These are phyloP conservation scores for Eufriesea mexicana DNA, from an alignment of 1,140 invertebrate species.

Conservation along the genomic window DNA sequence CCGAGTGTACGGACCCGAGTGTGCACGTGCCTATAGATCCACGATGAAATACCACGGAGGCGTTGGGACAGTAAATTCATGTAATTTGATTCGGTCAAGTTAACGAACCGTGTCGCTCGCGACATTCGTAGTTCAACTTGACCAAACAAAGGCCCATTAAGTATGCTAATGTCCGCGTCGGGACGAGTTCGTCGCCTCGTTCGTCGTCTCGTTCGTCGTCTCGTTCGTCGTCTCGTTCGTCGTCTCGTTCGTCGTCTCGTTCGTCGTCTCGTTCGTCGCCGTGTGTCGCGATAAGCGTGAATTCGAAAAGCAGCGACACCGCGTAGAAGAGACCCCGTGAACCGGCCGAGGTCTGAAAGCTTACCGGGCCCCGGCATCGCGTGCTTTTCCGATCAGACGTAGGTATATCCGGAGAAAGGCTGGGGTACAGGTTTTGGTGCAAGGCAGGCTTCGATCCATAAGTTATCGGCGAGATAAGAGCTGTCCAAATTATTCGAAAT, in stretches of 20 bases:
- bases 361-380: no score
- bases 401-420: not conserved
- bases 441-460: not conserved
- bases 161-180: conserved; percentile 75
- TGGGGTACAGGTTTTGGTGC: no score
- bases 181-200: conserved; percentile 65
- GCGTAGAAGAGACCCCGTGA: not conserved
- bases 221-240: conserved; percentile 35
- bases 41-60: conserved; percentile 74
- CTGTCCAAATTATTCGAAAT: conserved; percentile 43
- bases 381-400: not conserved
- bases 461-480: conserved; percentile 10
- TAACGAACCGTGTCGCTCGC: conserved; percentile 79
- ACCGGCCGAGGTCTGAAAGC: no score
- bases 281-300: conserved; percentile 70
- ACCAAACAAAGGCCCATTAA: conserved; percentile 80
- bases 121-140: conserved; percentile 79
- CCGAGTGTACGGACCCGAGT: not conserved
- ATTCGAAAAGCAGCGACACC: conserved; percentile 58
- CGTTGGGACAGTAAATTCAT: conserved; percentile 78
- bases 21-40: conserved; percentile 59
- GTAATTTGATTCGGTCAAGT: conserved; percentile 80
- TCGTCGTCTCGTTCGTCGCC: not conserved
- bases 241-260: conserved; percentile 57
- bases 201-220: conserved; percentile 45